These are phyloP conservation scores for Flexamia atlantica DNA, from an alignment of 2,888 invertebrate species.

Conservation along the genomic window DNA sequence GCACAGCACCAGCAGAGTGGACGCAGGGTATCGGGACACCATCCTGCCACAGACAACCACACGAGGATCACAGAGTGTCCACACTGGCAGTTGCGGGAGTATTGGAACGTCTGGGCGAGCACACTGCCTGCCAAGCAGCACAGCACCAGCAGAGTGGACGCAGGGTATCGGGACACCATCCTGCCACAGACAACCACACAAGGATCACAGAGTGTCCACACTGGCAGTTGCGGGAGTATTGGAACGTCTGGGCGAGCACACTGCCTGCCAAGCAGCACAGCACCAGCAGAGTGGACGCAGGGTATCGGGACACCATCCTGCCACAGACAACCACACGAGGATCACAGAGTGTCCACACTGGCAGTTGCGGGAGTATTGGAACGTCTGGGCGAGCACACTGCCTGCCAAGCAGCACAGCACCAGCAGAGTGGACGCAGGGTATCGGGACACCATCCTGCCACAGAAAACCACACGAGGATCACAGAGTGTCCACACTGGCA, in stretches of 20 bases:
- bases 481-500: conserved; percentile 61
- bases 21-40: conserved; percentile 67
- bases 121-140: conserved; percentile 75
- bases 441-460: conserved; percentile 78
- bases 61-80: too few relatives aligned
- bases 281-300: conserved; percentile 68
- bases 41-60: conserved; percentile 80
- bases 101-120: conserved; percentile 85
- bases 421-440: conserved; percentile 32
- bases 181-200: conserved; percentile 79
- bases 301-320: conserved; percentile 77
- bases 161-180: conserved; percentile 73
- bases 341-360: too few relatives aligned
- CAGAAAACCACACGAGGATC: too few relatives aligned
- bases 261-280: conserved; percentile 75
- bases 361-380: too few relatives aligned
- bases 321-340: conserved; percentile 76
- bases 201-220: too few relatives aligned
- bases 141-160: conserved; percentile 71
- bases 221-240: conserved; percentile 88
- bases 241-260: conserved; percentile 83
- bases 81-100: conserved; percentile 87
- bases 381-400: conserved; percentile 77
- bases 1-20: conserved; percentile 71
- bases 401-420: conserved; percentile 75